phyloP scores from a whole-genome alignment of 2,113 vertebrate species.

The Orientallactaga bullata region DNA sequence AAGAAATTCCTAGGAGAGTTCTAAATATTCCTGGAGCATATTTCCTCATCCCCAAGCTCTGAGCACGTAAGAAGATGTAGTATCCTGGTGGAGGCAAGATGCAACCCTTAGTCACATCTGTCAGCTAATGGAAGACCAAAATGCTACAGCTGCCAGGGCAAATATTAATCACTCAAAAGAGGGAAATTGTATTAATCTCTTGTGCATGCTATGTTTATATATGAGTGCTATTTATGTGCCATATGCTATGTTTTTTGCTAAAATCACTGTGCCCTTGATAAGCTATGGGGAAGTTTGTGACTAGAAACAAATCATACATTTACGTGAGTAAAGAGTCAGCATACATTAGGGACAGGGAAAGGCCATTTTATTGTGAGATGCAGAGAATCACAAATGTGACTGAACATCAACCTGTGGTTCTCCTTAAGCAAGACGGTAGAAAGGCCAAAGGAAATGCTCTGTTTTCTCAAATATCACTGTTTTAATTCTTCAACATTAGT shows the following conservation, averaged over 20 bases:
- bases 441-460: not conserved
- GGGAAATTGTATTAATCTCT: conserved; percentile 80
- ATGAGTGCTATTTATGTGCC: conserved; percentile 67
- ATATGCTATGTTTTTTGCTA: conserved; percentile 55
- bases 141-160: conserved; percentile 74
- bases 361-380: conserved; percentile 35
- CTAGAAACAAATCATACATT: conserved; percentile 65
- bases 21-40: conserved; percentile 72
- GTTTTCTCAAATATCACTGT: not conserved
- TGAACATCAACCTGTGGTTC: not conserved
- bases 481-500: not conserved
- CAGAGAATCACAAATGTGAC: conserved; percentile 31
- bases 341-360: not conserved
- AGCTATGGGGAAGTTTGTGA: conserved; percentile 70
- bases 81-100: conserved; percentile 53
- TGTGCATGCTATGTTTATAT: conserved; percentile 71
- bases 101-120: conserved; percentile 74
- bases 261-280: conserved; percentile 74
- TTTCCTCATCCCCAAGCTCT: conserved; percentile 69
- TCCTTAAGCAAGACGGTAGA: not conserved
- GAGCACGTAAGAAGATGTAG: conserved; percentile 69
- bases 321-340: conserved; percentile 24
- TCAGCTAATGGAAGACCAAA: conserved; percentile 73
- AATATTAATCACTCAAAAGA: conserved; percentile 78
- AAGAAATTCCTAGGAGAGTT: conserved; percentile 70